Evolutionary conservation across 2,888 invertebrate genomes (phyloP), one percentile per base, ranked within the genome.

Genomic region (Lasioglossum lativentre): DNA sequence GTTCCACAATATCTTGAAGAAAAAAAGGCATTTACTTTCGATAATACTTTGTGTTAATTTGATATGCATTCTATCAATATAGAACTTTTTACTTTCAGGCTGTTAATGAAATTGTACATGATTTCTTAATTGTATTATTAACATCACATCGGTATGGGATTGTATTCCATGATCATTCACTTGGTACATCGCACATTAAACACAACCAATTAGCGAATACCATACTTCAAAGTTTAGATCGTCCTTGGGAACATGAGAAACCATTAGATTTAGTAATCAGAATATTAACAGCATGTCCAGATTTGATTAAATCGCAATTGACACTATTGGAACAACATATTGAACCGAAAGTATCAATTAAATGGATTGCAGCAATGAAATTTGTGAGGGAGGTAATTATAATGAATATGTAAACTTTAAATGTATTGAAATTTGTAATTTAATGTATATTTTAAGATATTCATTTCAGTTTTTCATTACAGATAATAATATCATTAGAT

Each of bases 111-210:
- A 95, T 96, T 14, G 95, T 97, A 0, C 97, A 98, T 90, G 96
- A 97, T 45, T 97, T 98, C 86, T 95, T 98, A n/a, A 87, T 97
- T n/a, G 96, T 96, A 74, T 94, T 98, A 2, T 97, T 98, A 86
- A 97, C 98, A 2, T 98, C 97, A 0, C 96, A 97, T 89, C 97
- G 97, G 93, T 94, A 96, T 92, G 98, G 98, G 12, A 96, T 98
- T 19, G 97, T 97, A 90, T 98, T 98, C 93, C 96, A 96, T 88
- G 97, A 98, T 91, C 96, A 96, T 89, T 95, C 96, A 4, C 94
- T 97, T 45, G 97, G 97, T 47, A 96, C 96, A 94, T 95, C 96
- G n/a, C 96, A 96, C 88, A 95, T 95, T 2, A 96, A 96, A 88
- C 96, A 96, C 90, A 97, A 97, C 94, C 96, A 96, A 85, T 95